Conservation (phyloP, 2,888 invertebrate genomes). For the Pyrrhosoma nymphula region DNA sequence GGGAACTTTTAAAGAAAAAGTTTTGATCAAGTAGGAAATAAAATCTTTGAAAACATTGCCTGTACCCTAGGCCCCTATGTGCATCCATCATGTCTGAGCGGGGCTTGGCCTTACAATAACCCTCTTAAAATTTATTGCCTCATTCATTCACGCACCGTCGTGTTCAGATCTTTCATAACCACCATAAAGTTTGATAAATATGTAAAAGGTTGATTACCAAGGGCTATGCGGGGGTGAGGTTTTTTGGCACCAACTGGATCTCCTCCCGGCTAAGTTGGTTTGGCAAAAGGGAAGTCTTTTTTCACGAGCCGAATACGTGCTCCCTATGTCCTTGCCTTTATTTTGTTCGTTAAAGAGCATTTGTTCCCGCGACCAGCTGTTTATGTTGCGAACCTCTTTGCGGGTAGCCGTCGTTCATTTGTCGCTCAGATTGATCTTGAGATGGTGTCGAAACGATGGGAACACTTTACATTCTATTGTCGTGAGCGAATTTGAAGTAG, state of each 20-base stretch:
- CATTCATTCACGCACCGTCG: not conserved
- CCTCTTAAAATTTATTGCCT: not conserved
- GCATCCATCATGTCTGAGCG: not conserved
- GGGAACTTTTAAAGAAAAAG: not conserved
- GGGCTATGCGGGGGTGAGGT: not conserved
- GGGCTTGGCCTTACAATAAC: not conserved
- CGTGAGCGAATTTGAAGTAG: not conserved
- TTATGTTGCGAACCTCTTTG: not conserved
- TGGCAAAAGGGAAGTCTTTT: not conserved
- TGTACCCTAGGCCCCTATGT: too few relatives aligned
- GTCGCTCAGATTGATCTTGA: not conserved
- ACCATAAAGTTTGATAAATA: not conserved
- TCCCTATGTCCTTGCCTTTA: not conserved
- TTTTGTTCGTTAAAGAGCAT: not conserved
- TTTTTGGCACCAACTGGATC: not conserved
- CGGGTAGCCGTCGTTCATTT: not conserved
- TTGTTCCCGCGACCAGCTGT: not conserved
- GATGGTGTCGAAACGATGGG: not conserved
- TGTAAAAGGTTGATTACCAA: not conserved
- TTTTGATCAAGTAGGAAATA: not conserved
- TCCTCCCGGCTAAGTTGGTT: not conserved
- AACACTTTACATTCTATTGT: not conserved
- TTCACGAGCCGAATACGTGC: not conserved
- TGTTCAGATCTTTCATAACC: not conserved
- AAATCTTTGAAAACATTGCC: not conserved